Evolutionary conservation across 2,113 vertebrate species (phyloP).

Genomic region (Scytalopus superciliaris): DNA sequence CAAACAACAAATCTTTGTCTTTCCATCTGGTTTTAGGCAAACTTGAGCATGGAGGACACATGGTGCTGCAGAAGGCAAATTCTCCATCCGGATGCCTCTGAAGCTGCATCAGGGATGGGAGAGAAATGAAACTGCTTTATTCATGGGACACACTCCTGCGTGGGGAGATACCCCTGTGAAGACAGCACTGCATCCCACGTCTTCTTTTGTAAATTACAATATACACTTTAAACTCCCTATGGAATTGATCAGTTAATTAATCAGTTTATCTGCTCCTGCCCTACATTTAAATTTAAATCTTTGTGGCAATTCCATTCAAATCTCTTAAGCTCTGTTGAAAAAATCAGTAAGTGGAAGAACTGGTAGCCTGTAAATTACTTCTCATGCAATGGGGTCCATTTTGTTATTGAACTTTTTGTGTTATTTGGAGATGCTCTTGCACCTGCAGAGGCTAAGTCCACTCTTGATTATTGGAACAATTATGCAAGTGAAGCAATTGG

Average conservation of each 20-base stretch:
- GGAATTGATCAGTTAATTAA: conserved; percentile 59
- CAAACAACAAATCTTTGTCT: background rate
- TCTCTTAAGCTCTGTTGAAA: conserved; percentile 8
- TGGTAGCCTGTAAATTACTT: background rate
- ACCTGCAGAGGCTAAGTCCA: background rate
- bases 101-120: background rate
- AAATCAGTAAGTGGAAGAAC: background rate
- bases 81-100: background rate
- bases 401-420: background rate
- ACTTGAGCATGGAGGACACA: background rate
- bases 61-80: background rate
- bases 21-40: background rate
- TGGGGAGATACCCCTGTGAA: background rate
- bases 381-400: background rate
- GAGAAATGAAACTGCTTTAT: conserved; percentile 15
- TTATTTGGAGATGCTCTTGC: background rate
- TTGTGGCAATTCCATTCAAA: conserved; percentile 2
- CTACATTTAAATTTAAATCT: conserved; percentile 27
- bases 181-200: background rate
- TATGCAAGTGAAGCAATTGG: conserved; percentile 17
- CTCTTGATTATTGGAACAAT: conserved; percentile 2
- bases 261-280: conserved; percentile 46
- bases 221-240: background rate
- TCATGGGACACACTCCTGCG: background rate
- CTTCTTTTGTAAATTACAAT: conserved; percentile 4